Percentiles rank a stretch among this genome's conserved stretches.
Evolutionary conservation across 2,888 invertebrate species (phyloP).

Genomic region (Luffia ferchaultella): DNA sequence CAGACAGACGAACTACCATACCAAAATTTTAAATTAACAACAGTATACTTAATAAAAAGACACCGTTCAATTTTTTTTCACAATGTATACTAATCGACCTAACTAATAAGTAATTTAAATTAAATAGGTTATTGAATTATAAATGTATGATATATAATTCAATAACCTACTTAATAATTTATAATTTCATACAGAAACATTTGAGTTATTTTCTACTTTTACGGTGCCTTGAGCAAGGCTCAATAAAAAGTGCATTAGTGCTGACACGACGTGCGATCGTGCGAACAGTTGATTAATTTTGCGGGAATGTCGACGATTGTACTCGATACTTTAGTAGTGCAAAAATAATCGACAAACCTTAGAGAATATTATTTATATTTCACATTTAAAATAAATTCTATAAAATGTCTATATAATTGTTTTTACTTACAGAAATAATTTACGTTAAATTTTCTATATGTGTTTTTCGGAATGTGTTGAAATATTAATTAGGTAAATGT

Average conservation of each 20-base stretch:
- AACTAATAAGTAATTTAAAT: not conserved
- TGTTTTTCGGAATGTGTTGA: not conserved
- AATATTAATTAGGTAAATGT: not conserved
- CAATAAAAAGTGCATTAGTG: not conserved
- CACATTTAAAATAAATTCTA: not conserved
- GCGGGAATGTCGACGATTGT: not conserved
- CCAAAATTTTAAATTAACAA: too few relatives aligned
- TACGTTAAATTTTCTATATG: not conserved
- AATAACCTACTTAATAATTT: not conserved
- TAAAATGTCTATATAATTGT: too few relatives aligned
- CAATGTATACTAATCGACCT: not conserved
- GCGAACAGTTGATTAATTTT: not conserved
- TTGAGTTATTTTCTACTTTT: too few relatives aligned
- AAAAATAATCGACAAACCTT: not conserved
- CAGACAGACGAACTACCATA: too few relatives aligned
- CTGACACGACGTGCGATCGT: not conserved
- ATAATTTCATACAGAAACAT: not conserved
- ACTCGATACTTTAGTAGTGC: not conserved
- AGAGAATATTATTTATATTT: too few relatives aligned
- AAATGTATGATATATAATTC: not conserved
- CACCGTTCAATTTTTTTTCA: not conserved
- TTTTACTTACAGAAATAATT: not conserved
- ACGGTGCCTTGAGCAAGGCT: too few relatives aligned
- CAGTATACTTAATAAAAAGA: too few relatives aligned
- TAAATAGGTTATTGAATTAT: not conserved